phyloP scores from a whole-genome alignment of 2,888 invertebrate species.

The Strigamia transsilvanica region DNA sequence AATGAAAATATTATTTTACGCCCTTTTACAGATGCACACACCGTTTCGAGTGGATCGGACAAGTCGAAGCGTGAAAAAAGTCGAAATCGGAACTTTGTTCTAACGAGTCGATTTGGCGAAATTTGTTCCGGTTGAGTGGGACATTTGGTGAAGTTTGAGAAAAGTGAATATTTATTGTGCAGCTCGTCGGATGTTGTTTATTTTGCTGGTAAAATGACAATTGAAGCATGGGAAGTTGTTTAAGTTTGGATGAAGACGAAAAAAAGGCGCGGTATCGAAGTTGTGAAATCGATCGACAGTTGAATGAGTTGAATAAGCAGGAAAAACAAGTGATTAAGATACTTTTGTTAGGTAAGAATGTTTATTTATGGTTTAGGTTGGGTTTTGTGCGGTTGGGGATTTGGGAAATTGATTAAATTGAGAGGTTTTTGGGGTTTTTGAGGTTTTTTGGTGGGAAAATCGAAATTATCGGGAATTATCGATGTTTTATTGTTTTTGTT shows the following conservation, averaged over 20 bases:
- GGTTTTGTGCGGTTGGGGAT: neutral
- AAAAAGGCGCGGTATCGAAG: constrained; percentile 70
- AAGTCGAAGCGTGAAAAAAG: too few species aligned
- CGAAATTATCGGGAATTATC: too few species aligned
- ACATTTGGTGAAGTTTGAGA: neutral
- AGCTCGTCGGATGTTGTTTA: neutral
- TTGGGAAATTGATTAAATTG: too few species aligned
- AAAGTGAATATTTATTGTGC: neutral
- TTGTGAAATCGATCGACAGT: constrained; percentile 71
- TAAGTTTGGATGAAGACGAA: constrained; percentile 72
- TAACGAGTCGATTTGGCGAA: neutral
- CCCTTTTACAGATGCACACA: neutral
- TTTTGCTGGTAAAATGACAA: neutral
- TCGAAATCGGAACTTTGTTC: neutral
- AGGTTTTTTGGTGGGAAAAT: neutral
- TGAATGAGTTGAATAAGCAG: constrained; percentile 70
- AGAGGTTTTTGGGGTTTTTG: neutral
- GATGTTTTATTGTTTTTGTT: neutral
- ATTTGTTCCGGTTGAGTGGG: neutral
- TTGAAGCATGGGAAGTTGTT: constrained; percentile 70
- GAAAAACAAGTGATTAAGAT: constrained; percentile 73
- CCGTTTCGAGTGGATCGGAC: neutral
- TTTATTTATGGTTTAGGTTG: neutral
- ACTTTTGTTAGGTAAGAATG: constrained; percentile 68
- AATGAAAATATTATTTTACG: neutral